Conservation (phyloP, 1,140 invertebrate genomes). For the Onthophagus taurus region DNA sequence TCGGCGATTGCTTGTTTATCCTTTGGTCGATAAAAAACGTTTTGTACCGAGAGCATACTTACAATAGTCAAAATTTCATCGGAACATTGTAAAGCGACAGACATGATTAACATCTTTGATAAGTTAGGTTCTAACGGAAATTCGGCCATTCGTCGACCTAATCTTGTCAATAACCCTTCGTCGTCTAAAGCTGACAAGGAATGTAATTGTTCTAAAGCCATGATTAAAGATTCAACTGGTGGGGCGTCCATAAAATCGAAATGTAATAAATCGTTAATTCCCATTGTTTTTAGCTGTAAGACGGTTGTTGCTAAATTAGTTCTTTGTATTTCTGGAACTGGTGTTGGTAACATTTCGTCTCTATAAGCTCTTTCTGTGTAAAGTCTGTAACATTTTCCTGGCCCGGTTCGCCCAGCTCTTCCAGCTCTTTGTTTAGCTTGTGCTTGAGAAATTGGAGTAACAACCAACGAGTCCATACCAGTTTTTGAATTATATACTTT, state of each 20-base stretch:
- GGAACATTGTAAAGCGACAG: constrained; percentile 94
- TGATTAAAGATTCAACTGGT: constrained; percentile 92
- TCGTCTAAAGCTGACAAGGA: constrained; percentile 95
- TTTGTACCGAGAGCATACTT: constrained; percentile 97
- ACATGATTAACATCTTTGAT: constrained; percentile 99
- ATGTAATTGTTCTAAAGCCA: constrained; percentile 95
- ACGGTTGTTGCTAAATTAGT: constrained; percentile 95
- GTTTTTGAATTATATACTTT: constrained; percentile 99
- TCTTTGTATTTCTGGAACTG: constrained; percentile 98
- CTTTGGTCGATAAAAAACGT: constrained; percentile 95
- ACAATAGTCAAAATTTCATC: constrained; percentile 98
- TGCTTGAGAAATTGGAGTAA: constrained; percentile 95
- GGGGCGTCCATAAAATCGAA: constrained; percentile 99
- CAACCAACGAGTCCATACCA: constrained; percentile 98
- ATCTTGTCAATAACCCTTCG: constrained; percentile 86
- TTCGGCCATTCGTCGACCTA: constrained; percentile 96
- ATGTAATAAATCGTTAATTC: constrained; percentile 98
- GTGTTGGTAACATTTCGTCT: constrained; percentile 97
- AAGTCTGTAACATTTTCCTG: constrained; percentile 95
- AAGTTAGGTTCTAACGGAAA: constrained; percentile 97
- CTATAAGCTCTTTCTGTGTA: constrained; percentile 97
- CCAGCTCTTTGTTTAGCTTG: constrained; percentile 97
- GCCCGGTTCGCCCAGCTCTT: constrained; percentile 91
- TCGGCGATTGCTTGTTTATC: constrained; percentile 97
- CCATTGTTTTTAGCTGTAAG: constrained; percentile 97